These are phyloP conservation scores for Drosophila sturtevanti DNA, from an alignment of 1,140 invertebrate genomes.

Conservation along the genomic window DNA sequence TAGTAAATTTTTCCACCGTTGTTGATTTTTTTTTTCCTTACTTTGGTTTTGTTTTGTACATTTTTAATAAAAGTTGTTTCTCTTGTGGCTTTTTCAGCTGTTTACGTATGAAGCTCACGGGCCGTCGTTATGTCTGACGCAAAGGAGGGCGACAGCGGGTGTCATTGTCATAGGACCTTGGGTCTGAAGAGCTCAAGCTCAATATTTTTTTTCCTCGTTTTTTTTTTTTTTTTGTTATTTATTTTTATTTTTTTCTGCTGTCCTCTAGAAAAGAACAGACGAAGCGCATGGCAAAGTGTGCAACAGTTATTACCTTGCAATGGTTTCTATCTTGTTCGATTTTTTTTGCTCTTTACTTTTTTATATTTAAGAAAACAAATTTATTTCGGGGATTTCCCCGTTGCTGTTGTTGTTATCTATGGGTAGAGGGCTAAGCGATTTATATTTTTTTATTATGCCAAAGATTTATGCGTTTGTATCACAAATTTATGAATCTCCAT, in stretches of 20 bases:
- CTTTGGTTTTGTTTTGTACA: neutral
- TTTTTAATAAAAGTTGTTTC: slow-evolving; percentile 44
- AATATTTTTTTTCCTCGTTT: neutral
- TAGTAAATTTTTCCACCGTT: neutral
- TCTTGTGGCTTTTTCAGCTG: slow-evolving; percentile 37
- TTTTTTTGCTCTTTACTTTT: slow-evolving; percentile 12
- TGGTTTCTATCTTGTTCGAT: slow-evolving; percentile 2
- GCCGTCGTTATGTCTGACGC: slow-evolving; percentile 19
- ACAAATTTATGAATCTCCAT: slow-evolving; percentile 21
- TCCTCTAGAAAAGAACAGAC: slow-evolving; percentile 6
- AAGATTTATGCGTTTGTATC: slow-evolving; percentile 50
- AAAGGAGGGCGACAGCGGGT: neutral
- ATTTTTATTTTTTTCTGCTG: neutral
- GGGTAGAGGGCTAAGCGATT: slow-evolving; percentile 32
- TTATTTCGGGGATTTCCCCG: slow-evolving; percentile 31
- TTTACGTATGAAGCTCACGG: slow-evolving; percentile 30
- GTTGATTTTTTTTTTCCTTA: neutral
- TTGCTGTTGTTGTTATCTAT: slow-evolving; percentile 22
- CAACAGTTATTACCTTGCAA: slow-evolving; percentile 35
- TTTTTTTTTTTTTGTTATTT: neutral
- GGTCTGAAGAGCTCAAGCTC: slow-evolving; percentile 14
- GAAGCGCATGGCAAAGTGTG: slow-evolving; percentile 19
- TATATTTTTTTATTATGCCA: slow-evolving; percentile 47
- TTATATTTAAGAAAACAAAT: slow-evolving; percentile 23
- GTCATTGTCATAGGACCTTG: slow-evolving; percentile 48